Conservation (phyloP, 2,797 vertebrate genomes). For the Hemibagrus guttatus region DNA sequence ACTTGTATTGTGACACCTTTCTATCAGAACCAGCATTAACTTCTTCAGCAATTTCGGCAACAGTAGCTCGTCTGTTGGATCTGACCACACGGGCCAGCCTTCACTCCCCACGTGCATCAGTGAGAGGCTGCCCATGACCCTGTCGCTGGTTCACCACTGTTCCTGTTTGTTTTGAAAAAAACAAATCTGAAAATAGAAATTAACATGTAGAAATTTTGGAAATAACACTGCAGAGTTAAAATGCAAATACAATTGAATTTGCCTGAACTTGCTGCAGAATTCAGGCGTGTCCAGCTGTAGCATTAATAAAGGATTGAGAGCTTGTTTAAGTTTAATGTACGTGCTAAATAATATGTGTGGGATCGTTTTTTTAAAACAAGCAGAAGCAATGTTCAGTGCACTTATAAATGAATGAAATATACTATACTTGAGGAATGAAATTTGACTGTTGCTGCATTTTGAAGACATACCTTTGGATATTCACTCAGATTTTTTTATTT, state of each 20-base stretch:
- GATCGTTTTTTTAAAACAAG: not conserved
- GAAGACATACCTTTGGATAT: not conserved
- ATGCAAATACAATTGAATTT: not conserved
- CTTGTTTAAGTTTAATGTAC: not conserved
- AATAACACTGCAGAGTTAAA: not conserved
- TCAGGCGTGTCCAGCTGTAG: not conserved
- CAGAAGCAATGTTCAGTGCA: not conserved
- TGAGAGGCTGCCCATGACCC: no score
- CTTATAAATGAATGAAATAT: not conserved
- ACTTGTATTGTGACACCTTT: no score
- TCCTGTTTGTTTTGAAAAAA: no score
- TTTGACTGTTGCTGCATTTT: not conserved
- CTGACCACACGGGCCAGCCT: no score
- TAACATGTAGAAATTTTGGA: not conserved
- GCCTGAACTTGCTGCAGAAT: not conserved
- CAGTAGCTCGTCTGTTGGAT: no score
- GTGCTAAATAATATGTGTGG: not conserved
- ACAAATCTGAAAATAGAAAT: not conserved
- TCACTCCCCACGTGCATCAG: no score
- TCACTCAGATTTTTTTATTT: not conserved
- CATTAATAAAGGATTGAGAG: not conserved
- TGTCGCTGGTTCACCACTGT: no score
- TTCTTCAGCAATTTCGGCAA: no score
- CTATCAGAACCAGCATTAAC: no score
- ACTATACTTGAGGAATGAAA: not conserved